Evolutionary conservation across 2,888 invertebrate species (phyloP).

Genomic region (Aspidiotus destructor): DNA sequence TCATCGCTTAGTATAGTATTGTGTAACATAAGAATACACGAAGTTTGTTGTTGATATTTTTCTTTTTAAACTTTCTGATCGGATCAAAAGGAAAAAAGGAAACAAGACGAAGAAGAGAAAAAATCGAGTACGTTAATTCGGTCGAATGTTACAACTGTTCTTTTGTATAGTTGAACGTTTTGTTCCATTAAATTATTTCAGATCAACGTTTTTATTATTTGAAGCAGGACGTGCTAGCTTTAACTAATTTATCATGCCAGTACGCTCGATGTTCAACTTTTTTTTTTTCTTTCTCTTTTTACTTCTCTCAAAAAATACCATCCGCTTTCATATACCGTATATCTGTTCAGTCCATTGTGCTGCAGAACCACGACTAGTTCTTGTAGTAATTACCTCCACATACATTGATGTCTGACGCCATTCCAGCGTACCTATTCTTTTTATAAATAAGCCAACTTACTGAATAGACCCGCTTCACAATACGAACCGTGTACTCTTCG

Average conservation of each 20-base stretch:
- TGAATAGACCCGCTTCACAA: slow-evolving; percentile 29
- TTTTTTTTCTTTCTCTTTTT: slow-evolving; percentile 10
- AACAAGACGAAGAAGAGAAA: slow-evolving; percentile 5
- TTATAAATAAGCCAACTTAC: slow-evolving; percentile 23
- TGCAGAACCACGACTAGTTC: slow-evolving; percentile 10
- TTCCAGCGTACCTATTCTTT: slow-evolving; percentile 25
- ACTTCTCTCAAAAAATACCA: slow-evolving; percentile 10
- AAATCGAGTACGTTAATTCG: neutral
- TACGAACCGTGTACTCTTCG: slow-evolving; percentile 10
- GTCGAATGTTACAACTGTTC: slow-evolving; percentile 25
- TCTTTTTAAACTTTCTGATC: neutral
- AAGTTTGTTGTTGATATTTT: too few species aligned
- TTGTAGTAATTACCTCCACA: slow-evolving; percentile 26
- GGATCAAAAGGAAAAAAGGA: neutral
- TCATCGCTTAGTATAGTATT: too few species aligned
- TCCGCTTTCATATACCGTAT: slow-evolving; percentile 9
- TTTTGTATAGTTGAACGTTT: slow-evolving; percentile 15
- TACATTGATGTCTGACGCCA: slow-evolving; percentile 32
- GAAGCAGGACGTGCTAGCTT: slow-evolving; percentile 26
- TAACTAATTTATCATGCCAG: slow-evolving; percentile 27
- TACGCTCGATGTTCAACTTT: neutral
- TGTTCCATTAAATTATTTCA: slow-evolving; percentile 30
- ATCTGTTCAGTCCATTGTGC: slow-evolving; percentile 9
- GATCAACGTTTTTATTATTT: slow-evolving; percentile 28
- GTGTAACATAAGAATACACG: too few species aligned